Conservation (phyloP, 2,113 vertebrate species). For the Candoia aspera region DNA sequence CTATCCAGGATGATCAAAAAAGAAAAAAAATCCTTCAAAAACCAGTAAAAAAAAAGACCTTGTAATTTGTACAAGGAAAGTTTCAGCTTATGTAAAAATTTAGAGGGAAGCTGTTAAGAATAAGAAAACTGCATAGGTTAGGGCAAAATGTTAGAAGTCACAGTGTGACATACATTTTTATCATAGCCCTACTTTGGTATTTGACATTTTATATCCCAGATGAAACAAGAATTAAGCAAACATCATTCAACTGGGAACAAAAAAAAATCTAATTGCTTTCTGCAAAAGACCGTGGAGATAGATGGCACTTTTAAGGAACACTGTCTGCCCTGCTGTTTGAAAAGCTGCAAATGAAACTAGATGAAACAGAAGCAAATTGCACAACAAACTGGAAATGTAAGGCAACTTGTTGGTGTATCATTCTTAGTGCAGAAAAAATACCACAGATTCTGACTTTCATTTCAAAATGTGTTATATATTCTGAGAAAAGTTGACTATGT, state of each 20-base stretch:
- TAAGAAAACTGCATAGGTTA: constrained; percentile 27
- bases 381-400: neutral
- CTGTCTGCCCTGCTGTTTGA: constrained; percentile 13
- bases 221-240: constrained; percentile 39
- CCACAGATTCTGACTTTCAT: neutral
- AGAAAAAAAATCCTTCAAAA: neutral
- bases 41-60: neutral
- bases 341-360: constrained; percentile 11
- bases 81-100: neutral
- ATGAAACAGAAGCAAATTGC: constrained; percentile 4
- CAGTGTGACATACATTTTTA: constrained; percentile 36
- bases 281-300: neutral
- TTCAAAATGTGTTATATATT: neutral
- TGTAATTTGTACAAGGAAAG: constrained; percentile 2
- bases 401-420: neutral
- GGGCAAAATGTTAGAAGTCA: constrained; percentile 26
- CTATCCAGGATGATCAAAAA: neutral
- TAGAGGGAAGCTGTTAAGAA: constrained; percentile 30
- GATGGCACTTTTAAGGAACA: constrained; percentile 5
- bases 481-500: neutral
- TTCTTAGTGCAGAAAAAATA: neutral
- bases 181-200: constrained; percentile 28
- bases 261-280: constrained; percentile 22
- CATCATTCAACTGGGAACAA: constrained; percentile 20
- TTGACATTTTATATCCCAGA: constrained; percentile 38